Conservation (phyloP, 2,888 invertebrate genomes). For the Pharmacophagus antenor region DNA sequence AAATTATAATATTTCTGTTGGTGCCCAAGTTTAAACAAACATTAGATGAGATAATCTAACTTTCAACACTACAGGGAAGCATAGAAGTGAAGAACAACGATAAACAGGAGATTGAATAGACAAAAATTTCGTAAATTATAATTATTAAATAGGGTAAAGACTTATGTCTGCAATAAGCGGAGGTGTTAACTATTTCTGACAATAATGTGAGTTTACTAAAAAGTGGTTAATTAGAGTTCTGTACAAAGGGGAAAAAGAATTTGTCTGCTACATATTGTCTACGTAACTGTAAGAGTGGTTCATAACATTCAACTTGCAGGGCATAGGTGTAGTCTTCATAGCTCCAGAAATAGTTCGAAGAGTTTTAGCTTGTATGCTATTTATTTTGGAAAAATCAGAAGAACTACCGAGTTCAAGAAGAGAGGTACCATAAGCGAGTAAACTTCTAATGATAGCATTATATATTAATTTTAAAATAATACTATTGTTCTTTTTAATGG, state of each 20-base stretch:
- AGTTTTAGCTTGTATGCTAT: neutral
- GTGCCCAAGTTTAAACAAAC: neutral
- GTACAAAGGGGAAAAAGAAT: neutral
- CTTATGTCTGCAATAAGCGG: neutral
- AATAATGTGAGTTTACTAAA: neutral
- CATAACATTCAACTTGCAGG: neutral
- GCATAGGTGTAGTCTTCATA: neutral
- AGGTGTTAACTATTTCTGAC: slow-evolving; percentile 2
- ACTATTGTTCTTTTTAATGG: too few relatives aligned
- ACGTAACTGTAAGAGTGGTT: neutral
- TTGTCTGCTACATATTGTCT: slow-evolving; percentile 1
- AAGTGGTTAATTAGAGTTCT: neutral
- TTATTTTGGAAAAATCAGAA: neutral
- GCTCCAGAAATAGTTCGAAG: neutral
- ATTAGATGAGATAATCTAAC: neutral
- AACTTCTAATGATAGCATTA: neutral
- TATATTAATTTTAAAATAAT: too few relatives aligned
- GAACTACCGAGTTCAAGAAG: neutral
- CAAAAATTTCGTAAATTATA: neutral
- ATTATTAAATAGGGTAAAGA: neutral
- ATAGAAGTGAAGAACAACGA: neutral
- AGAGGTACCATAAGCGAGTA: slow-evolving; percentile 1
- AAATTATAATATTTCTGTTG: slow-evolving; percentile 1
- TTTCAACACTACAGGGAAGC: neutral
- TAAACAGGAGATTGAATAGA: neutral